A percentile compares a stretch with the other conserved stretches of the same genome.
phyloP scores from a whole-genome alignment of 2,113 vertebrate species.

The Anser brachyrhynchus region DNA sequence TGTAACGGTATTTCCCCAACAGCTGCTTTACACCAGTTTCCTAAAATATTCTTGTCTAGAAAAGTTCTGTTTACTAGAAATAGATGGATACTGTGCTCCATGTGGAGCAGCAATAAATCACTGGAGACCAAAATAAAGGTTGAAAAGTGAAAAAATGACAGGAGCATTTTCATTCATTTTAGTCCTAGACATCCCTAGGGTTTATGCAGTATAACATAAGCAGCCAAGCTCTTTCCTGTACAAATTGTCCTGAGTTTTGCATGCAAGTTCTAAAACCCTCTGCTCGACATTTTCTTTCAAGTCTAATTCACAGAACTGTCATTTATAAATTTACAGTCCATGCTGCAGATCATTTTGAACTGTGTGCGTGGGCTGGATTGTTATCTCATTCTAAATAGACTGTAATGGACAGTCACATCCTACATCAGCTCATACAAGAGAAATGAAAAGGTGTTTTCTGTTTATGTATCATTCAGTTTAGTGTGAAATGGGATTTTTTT shows the following conservation, averaged over 20 bases:
- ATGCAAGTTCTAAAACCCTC: constrained; percentile 7
- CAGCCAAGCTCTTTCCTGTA: constrained; percentile 1
- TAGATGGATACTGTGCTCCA: not conserved
- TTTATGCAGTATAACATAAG: constrained; percentile 4
- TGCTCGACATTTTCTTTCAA: constrained; percentile 52
- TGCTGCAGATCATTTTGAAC: constrained; percentile 25
- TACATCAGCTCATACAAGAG: not conserved
- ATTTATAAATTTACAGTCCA: constrained; percentile 50
- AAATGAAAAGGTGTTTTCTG: constrained; percentile 18
- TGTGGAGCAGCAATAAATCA: not conserved
- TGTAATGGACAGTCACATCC: constrained; percentile 12
- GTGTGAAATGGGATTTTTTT: constrained; percentile 40
- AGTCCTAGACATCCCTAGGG: not conserved
- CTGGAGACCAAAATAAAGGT: not conserved
- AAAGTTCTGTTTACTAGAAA: not conserved
- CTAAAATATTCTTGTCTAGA: not conserved
- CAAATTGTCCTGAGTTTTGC: constrained; percentile 45
- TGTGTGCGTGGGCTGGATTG: not conserved
- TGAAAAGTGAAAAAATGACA: not conserved
- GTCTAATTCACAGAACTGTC: constrained; percentile 11
- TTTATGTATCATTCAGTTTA: not conserved
- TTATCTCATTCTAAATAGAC: constrained; percentile 21
- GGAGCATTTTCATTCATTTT: constrained; percentile 29
- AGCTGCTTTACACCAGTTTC: not conserved
- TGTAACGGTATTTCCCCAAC: not conserved